Evolutionary conservation across 2,888 invertebrate genomes (phyloP), one percentile per base, ranked within the genome.

Genomic region (Nipponacmea schrenckii): DNA sequence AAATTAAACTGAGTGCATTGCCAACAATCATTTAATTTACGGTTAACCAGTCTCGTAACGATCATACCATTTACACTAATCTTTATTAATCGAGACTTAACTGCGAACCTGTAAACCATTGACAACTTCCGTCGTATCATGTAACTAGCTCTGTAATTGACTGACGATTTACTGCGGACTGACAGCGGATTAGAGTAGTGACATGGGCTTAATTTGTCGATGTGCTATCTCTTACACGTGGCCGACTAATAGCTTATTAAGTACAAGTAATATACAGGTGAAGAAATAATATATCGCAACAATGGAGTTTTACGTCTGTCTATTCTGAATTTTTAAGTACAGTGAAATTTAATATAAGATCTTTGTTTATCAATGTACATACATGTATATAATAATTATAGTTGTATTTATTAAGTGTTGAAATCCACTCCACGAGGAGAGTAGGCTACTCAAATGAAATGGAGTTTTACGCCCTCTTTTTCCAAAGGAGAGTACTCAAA

Each of bases 131-230:
- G 56, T 24, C 20, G 56, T 56, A 56, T 56, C 56, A 56, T 56
- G 56, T 56, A 56, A 56, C 56, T 10, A 24, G 10, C 12, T 56
- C 56, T 20, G 20, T 56, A 56, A 56, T 56, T 56, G 56, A 20
- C 56, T 56, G 56, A 56, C 56, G 56, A 56, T 56, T 56, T 56
- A 56, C 56, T 56, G 24, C 56, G 56, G 56, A 24, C 24, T 56
- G 56, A 56, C 56, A 56, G 14, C 20, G 56, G 56, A 56, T 56
- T 56, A 56, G 4, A 20, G 10, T 20, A 10, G 20, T 56, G 56
- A 56, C 56, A 56, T 24, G 20, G 15, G 56, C 20, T 56, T 39
- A 56, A 56, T 24, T 56, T 56, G 56, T 24, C 56, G 20, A 56
- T 24, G 20, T 24, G 20, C 20, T 56, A 56, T 56, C 24, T 20